A percentile compares a stretch with the other conserved stretches of the same genome.
Evolutionary conservation across 2,888 invertebrate species (phyloP).

Genomic region (Ornithoptera priamus): DNA sequence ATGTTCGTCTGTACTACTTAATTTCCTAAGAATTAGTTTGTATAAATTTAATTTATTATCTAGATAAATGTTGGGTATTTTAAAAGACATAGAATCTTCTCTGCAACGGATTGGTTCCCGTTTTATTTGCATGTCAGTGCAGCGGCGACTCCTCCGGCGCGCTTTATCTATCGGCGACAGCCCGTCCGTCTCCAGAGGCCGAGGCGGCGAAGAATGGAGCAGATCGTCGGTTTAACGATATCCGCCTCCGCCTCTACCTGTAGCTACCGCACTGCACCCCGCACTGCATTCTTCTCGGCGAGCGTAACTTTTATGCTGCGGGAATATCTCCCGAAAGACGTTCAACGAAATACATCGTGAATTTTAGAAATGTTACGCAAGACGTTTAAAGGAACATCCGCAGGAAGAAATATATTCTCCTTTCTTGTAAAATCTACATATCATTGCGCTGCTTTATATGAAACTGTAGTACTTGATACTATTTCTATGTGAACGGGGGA

Average conservation of each 20-base stretch:
- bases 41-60: too few relatives aligned
- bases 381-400: constrained; percentile 15
- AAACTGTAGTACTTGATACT: too few relatives aligned
- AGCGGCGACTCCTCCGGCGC: constrained; percentile 34
- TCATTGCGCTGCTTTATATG: too few relatives aligned
- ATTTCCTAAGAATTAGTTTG: too few relatives aligned
- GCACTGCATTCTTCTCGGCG: constrained; percentile 13
- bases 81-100: too few relatives aligned
- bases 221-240: constrained; percentile 32
- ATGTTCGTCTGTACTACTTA: too few relatives aligned
- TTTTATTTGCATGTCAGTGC: constrained; percentile 35
- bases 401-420: background rate
- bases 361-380: constrained; percentile 24
- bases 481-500: too few relatives aligned
- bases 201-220: constrained; percentile 32
- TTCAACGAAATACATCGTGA: constrained; percentile 24
- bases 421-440: too few relatives aligned
- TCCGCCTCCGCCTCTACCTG: constrained; percentile 19
- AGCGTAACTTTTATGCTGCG: constrained; percentile 13
- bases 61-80: too few relatives aligned
- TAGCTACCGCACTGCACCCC: constrained; percentile 11
- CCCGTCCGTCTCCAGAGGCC: constrained; percentile 35
- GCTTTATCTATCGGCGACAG: constrained; percentile 47
- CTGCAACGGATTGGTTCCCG: background rate
- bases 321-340: constrained; percentile 25